Evolutionary conservation across 2,113 vertebrate genomes (phyloP), one percentile per base, ranked within the genome.

Genomic region (Hypanus sabinus): DNA sequence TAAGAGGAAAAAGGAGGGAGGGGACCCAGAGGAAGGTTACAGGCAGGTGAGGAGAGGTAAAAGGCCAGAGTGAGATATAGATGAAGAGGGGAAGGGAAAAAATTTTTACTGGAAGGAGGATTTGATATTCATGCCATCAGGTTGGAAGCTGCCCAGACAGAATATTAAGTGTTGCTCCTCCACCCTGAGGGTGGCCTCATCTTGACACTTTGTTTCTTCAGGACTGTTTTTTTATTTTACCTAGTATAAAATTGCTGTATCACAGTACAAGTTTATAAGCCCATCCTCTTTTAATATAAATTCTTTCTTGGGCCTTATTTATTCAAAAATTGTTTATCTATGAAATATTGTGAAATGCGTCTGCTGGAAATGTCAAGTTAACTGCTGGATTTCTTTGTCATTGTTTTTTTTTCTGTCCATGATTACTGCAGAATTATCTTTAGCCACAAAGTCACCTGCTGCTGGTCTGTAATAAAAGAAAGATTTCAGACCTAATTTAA

Each of bases 341-440:
- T 24, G 91, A 55, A 30, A 10, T 27, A 38, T 27, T 73, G 71
- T 73, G 90, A 93, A 73, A 73, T 46, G 36, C 91, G 73, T 93
- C 91, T 93, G 91, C 73, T 71, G 71, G 68, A 93, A 93, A 93
- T 73, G 91, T 93, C 91, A 93, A 55, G 68, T 73, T 73, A 93
- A 93, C 20, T 5, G 38, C 46, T 24, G 33, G 68, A 0, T 14
- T 46, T 38, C 8, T 73, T 73, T 93, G 33, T 93, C 70, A 55
- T 46, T 22, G 68, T 55, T 71, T 55, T 12, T 73, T 68, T 5
- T n/a, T 36, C 46, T 55, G 36, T 75, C 91, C 1, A 11, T 14
- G 91, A 71, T 38, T 55, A 93, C 91, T 93, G 70, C 5, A 24
- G 33, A 30, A 36, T 92, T 65, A 73, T 24, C 36, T 73, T 93